Conservation (phyloP, 2,113 vertebrate genomes). For the Apteryx mantelli region DNA sequence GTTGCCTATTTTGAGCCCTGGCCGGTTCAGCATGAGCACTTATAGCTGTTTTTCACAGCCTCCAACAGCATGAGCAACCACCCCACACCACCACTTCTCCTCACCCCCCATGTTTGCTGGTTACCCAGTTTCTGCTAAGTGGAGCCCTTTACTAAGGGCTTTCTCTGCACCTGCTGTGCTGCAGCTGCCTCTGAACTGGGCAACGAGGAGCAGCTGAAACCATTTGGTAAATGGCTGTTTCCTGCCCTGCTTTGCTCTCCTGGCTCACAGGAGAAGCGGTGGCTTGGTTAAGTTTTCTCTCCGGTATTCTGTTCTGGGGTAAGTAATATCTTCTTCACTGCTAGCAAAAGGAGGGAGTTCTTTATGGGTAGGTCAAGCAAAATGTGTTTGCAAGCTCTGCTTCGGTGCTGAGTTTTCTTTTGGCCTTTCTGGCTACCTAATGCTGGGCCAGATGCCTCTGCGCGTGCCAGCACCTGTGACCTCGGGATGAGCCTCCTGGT, state of each 20-base stretch:
- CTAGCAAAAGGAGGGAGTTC: rapidly evolving
- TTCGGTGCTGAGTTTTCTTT: not conserved
- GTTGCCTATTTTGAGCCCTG: rapidly evolving
- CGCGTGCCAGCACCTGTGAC: rapidly evolving
- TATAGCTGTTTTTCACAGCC: no score
- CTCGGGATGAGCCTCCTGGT: rapidly evolving
- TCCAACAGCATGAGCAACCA: not conserved
- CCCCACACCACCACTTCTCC: no score
- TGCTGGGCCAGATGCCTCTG: no score
- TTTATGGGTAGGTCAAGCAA: rapidly evolving
- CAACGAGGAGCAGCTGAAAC: not conserved
- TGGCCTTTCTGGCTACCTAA: rapidly evolving
- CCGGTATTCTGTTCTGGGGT: rapidly evolving
- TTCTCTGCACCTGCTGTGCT: not conserved
- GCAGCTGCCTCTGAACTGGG: not conserved
- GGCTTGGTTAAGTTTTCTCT: rapidly evolving
- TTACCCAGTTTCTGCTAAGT: not conserved
- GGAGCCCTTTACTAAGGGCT: not conserved
- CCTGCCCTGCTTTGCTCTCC: rapidly evolving
- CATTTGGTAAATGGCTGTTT: rapidly evolving
- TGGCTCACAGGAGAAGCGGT: rapidly evolving
- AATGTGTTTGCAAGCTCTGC: rapidly evolving
- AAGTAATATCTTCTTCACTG: rapidly evolving
- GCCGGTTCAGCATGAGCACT: rapidly evolving
- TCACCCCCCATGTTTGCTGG: not conserved